Evolutionary conservation across 1,140 invertebrate species (phyloP).

Genomic region (Vanessa atalanta): DNA sequence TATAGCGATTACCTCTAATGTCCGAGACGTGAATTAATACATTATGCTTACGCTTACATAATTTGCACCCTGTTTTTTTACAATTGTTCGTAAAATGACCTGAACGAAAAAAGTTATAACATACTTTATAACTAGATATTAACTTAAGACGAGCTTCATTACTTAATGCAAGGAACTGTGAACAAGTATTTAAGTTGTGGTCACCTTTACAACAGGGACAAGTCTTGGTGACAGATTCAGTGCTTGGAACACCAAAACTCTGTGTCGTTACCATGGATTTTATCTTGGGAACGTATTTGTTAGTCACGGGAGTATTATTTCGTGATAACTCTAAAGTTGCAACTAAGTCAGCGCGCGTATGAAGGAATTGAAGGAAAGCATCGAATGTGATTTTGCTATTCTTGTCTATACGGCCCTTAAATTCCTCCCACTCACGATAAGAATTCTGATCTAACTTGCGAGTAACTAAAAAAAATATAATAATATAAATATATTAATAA

Average conservation of each 20-base stretch:
- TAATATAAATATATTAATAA: too few species aligned
- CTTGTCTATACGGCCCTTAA: conserved; percentile 4
- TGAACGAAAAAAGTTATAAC: conserved; percentile 41
- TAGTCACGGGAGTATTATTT: background rate
- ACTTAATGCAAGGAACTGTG: conserved; percentile 35
- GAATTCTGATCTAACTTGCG: background rate
- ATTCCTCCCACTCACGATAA: conserved; percentile 6
- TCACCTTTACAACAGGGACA: conserved; percentile 40
- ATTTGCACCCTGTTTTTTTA: background rate
- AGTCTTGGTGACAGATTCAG: background rate
- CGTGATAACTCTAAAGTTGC: conserved; percentile 9
- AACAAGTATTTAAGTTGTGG: conserved; percentile 35
- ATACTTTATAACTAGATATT: conserved; percentile 39
- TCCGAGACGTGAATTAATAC: too few species aligned
- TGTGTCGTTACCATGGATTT: background rate
- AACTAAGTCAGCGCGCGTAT: background rate
- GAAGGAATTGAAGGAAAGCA: conserved; percentile 3
- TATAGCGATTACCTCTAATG: background rate
- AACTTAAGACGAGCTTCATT: conserved; percentile 25
- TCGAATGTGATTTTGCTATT: conserved; percentile 1
- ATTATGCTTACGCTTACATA: too few species aligned
- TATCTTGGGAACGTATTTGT: background rate
- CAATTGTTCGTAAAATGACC: conserved; percentile 34
- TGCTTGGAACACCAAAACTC: background rate
- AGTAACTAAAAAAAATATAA: too few species aligned